Conservation (phyloP, 2,797 vertebrate species). For the Brachymystax lenok region DNA sequence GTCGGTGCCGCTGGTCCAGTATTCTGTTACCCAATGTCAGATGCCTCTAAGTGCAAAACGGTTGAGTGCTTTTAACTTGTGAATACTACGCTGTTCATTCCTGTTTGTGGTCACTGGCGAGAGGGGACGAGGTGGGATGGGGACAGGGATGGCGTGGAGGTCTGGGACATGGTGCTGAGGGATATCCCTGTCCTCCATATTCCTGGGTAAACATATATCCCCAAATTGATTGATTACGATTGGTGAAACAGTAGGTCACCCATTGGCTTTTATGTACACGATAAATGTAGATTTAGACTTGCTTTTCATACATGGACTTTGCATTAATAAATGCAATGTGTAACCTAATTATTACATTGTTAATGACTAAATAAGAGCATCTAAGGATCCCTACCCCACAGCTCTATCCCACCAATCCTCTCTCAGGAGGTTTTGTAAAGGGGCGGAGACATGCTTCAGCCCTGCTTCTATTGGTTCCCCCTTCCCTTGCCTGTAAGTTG, state of each 20-base stretch:
- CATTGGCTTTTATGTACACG: constrained; percentile 62
- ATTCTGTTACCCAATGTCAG: constrained; percentile 54
- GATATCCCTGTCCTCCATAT: constrained; percentile 40
- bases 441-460: constrained; percentile 55
- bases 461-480: constrained; percentile 69
- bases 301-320: constrained; percentile 54
- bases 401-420: constrained; percentile 62
- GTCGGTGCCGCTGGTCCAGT: constrained; percentile 4
- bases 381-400: constrained; percentile 46
- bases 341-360: constrained; percentile 23
- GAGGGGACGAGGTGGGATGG: constrained; percentile 62
- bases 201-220: constrained; percentile 26
- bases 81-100: constrained; percentile 61
- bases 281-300: constrained; percentile 56
- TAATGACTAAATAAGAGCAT: constrained; percentile 25
- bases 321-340: constrained; percentile 47
- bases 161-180: constrained; percentile 46
- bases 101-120: constrained; percentile 64
- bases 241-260: constrained; percentile 38
- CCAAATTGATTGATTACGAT: constrained; percentile 55
- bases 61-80: constrained; percentile 74
- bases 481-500: constrained; percentile 79
- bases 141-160: constrained; percentile 33
- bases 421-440: constrained; percentile 60
- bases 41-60: constrained; percentile 69